phyloP scores from a whole-genome alignment of 2,797 vertebrate species.

The Molossus molossus region DNA sequence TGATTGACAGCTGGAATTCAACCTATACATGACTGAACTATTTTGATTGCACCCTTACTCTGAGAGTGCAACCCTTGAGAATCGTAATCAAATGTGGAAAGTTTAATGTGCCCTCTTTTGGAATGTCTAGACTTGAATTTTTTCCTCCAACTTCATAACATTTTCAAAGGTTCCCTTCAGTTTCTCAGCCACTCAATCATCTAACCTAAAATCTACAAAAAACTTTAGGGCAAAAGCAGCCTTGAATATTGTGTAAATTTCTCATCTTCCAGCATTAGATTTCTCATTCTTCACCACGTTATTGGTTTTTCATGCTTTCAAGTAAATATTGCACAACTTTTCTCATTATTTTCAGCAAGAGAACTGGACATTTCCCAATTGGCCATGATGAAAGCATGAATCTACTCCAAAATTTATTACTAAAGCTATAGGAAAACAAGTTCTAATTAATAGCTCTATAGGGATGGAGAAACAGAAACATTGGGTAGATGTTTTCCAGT shows the following conservation, averaged over 20 bases:
- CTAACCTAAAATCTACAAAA: background rate
- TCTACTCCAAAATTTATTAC: background rate
- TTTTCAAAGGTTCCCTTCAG: background rate
- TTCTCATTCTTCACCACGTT: background rate
- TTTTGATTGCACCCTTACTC: background rate
- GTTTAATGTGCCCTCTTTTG: background rate
- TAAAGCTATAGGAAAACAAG: background rate
- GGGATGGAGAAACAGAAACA: background rate
- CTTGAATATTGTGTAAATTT: background rate
- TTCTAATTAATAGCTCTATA: background rate
- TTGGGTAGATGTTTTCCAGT: background rate
- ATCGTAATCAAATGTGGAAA: background rate
- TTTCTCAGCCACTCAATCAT: background rate
- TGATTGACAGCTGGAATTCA: background rate
- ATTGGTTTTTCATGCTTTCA: background rate
- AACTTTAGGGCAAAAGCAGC: background rate
- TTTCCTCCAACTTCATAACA: background rate
- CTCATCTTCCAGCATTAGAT: background rate
- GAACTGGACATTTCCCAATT: background rate
- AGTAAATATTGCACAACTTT: background rate
- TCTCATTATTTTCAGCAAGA: background rate
- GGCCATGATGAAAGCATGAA: background rate
- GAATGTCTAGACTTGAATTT: background rate
- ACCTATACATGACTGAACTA: background rate
- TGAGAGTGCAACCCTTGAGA: background rate